These are phyloP conservation scores for Spilarctia lutea DNA, from an alignment of 2,888 invertebrate genomes.

Conservation along the genomic window DNA sequence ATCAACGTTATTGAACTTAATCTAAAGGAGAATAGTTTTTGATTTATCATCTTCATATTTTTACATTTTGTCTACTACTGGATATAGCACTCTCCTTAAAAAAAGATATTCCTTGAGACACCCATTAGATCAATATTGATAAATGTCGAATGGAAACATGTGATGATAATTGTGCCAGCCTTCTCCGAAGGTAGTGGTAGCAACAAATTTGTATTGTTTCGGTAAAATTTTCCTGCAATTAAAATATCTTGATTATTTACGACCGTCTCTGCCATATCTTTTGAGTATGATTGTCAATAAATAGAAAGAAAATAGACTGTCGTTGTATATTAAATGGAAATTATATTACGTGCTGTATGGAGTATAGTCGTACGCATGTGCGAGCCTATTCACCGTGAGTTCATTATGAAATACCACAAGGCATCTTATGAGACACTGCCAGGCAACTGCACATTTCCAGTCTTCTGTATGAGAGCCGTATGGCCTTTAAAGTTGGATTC, in stretches of 20 bases:
- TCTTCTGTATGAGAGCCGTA: slow-evolving; percentile 82
- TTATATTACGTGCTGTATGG: slow-evolving; percentile 47
- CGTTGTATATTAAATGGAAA: not conserved
- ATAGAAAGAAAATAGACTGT: too few relatives aligned
- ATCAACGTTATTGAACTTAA: too few relatives aligned
- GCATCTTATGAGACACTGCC: slow-evolving; percentile 89
- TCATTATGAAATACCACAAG: slow-evolving; percentile 88
- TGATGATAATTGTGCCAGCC: slow-evolving; percentile 98
- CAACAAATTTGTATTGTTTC: slow-evolving; percentile 91
- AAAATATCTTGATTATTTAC: too few relatives aligned
- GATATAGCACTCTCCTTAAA: too few relatives aligned
- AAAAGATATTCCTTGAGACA: too few relatives aligned
- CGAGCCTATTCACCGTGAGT: slow-evolving; percentile 94
- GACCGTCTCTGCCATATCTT: too few relatives aligned
- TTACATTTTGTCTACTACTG: too few relatives aligned
- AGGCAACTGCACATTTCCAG: slow-evolving; percentile 86
- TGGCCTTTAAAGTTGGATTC: slow-evolving; percentile 27
- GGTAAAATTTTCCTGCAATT: slow-evolving; percentile 90
- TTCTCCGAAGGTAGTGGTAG: slow-evolving; percentile 90
- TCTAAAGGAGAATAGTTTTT: too few relatives aligned
- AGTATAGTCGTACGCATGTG: slow-evolving; percentile 87
- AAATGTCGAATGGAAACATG: slow-evolving; percentile 95
- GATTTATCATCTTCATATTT: too few relatives aligned
- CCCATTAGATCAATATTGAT: too few relatives aligned
- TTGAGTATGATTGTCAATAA: too few relatives aligned